These are phyloP conservation scores for Acrobasis suavella DNA, from an alignment of 2,888 invertebrate genomes.

Conservation along the genomic window DNA sequence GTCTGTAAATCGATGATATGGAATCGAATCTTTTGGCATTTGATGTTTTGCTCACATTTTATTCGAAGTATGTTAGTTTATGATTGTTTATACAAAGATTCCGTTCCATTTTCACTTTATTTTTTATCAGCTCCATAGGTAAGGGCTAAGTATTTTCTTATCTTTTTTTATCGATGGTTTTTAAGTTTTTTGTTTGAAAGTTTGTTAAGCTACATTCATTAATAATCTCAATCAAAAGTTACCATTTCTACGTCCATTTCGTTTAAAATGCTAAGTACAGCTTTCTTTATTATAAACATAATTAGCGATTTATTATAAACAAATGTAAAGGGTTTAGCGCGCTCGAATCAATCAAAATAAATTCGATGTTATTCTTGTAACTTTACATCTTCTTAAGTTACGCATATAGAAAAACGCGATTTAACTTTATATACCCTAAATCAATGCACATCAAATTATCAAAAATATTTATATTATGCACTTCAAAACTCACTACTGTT, in stretches of 20 bases:
- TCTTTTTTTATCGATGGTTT: slow-evolving; percentile 24
- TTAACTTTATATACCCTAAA: too few species aligned
- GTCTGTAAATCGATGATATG: slow-evolving; percentile 26
- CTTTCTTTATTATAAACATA: too few species aligned
- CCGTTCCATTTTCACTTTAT: slow-evolving; percentile 43
- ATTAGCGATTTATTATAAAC: too few species aligned
- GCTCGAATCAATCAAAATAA: too few species aligned
- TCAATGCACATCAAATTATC: too few species aligned
- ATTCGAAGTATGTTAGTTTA: slow-evolving; percentile 36
- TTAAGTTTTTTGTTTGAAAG: slow-evolving; percentile 34
- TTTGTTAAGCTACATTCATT: slow-evolving; percentile 26
- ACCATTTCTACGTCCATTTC: slow-evolving; percentile 28
- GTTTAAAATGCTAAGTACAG: slow-evolving; percentile 9
- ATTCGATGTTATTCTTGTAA: too few species aligned
- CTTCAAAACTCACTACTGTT: too few species aligned
- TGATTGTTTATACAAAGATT: slow-evolving; percentile 41
- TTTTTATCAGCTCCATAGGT: slow-evolving; percentile 22
- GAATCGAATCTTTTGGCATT: slow-evolving; percentile 37
- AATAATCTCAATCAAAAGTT: slow-evolving; percentile 24
- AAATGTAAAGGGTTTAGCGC: too few species aligned
- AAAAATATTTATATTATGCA: too few species aligned
- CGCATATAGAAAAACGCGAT: too few species aligned
- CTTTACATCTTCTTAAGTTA: too few species aligned
- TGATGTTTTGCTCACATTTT: slow-evolving; percentile 38
- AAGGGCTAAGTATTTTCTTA: slow-evolving; percentile 27